phyloP scores from a whole-genome alignment of 2,888 invertebrate genomes.

The Meteorus cinctellus region DNA sequence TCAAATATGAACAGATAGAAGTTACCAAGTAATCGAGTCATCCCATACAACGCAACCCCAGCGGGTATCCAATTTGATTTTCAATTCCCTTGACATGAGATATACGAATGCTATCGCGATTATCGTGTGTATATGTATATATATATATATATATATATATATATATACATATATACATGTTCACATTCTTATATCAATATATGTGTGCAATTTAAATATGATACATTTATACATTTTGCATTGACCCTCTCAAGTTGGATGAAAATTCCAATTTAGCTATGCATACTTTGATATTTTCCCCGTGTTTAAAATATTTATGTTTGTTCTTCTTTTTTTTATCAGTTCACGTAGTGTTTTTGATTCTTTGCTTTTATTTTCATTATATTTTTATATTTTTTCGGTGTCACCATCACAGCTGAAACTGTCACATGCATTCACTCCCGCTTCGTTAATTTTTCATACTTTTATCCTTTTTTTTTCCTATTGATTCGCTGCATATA shows the following conservation, averaged over 20 bases:
- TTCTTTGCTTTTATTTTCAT: neutral
- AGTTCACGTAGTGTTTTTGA: conserved; percentile 10
- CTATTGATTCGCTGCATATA: conserved; percentile 40
- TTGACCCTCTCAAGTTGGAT: no score
- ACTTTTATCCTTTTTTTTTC: neutral
- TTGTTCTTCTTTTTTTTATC: conserved; percentile 18
- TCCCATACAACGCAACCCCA: conserved; percentile 47
- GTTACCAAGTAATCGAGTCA: conserved; percentile 64
- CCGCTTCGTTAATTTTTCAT: neutral
- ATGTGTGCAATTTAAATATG: neutral
- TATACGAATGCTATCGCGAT: conserved; percentile 10
- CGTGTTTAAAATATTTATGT: conserved; percentile 18
- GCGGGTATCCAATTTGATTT: conserved; percentile 62
- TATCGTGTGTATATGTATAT: neutral
- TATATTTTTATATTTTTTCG: conserved; percentile 18
- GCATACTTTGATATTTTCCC: neutral
- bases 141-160: neutral
- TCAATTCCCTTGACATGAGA: conserved; percentile 31
- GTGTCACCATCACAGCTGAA: neutral
- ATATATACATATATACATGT: neutral
- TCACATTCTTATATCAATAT: neutral
- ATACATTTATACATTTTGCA: no score
- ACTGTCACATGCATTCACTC: neutral
- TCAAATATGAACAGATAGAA: conserved; percentile 68
- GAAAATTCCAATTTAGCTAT: neutral